phyloP scores from a whole-genome alignment of 2,797 vertebrate species.

The Neoniphon sammara region DNA sequence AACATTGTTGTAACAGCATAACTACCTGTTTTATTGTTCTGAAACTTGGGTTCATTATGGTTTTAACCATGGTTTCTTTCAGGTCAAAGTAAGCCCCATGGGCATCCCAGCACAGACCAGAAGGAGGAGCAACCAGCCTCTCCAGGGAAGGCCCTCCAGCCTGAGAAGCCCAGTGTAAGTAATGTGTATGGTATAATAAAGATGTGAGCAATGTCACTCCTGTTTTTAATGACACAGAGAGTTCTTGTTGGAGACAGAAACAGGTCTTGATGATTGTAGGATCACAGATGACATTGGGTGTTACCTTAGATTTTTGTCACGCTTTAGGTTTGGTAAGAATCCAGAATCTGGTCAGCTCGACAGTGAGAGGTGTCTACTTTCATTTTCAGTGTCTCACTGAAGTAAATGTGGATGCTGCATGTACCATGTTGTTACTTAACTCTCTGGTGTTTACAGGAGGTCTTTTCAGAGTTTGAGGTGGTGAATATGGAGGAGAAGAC shows the following conservation, averaged over 20 bases:
- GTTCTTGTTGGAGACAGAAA: slow-evolving; percentile 4
- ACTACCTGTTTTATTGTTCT: not conserved
- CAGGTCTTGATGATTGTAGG: slow-evolving; percentile 9
- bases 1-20: not conserved
- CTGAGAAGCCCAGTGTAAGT: slow-evolving; percentile 83
- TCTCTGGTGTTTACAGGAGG: slow-evolving; percentile 79
- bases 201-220: not conserved
- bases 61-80: slow-evolving; percentile 34
- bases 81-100: slow-evolving; percentile 78
- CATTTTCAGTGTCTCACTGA: not conserved
- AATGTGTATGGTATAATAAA: not conserved
- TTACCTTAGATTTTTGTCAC: not conserved
- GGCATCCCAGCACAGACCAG: slow-evolving; percentile 74
- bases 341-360: not conserved
- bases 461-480: slow-evolving; percentile 90
- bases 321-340: not conserved
- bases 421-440: not conserved
- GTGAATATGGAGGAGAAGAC: slow-evolving; percentile 83
- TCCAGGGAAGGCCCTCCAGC: slow-evolving; percentile 76
- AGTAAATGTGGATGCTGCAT: not conserved
- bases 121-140: slow-evolving; percentile 79
- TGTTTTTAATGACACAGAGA: not conserved
- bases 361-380: slow-evolving; percentile 14
- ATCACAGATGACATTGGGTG: slow-evolving; percentile 7
- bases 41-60: not conserved